Percentiles rank a stretch among this genome's conserved stretches.
These are phyloP conservation scores for Zeus faber DNA, from an alignment of 2,113 vertebrate species.

Conservation along the genomic window DNA sequence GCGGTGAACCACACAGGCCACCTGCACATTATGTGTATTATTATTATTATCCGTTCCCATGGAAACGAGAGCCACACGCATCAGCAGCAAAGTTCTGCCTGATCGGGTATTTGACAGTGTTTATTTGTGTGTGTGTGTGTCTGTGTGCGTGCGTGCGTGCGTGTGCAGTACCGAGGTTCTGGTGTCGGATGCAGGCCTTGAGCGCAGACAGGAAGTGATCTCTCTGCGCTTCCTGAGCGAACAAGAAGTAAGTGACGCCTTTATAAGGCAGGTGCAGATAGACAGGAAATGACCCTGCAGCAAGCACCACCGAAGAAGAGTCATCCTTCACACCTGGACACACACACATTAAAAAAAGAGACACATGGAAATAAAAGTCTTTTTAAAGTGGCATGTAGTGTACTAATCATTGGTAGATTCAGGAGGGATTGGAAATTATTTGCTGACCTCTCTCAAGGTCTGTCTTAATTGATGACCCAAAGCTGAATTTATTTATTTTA, in stretches of 20 bases:
- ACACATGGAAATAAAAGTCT: not conserved
- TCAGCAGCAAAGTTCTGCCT: not conserved
- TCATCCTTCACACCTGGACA: constrained; percentile 77
- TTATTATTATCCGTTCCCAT: constrained; percentile 66
- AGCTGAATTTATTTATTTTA: too few relatives aligned
- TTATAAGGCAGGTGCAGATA: constrained; percentile 83
- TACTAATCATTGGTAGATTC: not conserved
- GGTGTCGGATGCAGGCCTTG: constrained; percentile 81
- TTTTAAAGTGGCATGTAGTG: too few relatives aligned
- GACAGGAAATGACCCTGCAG: constrained; percentile 78
- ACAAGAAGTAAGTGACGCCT: constrained; percentile 82
- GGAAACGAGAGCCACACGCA: constrained; percentile 39
- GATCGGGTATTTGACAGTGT: too few relatives aligned
- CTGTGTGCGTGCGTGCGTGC: not conserved
- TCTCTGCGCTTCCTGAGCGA: constrained; percentile 67
- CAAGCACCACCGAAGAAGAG: constrained; percentile 57
- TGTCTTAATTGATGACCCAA: too few relatives aligned
- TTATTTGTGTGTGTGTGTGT: too few relatives aligned
- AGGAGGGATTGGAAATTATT: too few relatives aligned
- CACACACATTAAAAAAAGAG: constrained; percentile 11
- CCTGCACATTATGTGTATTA: constrained; percentile 50
- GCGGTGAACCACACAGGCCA: constrained; percentile 71
- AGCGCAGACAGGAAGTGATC: constrained; percentile 73
- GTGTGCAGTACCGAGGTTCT: constrained; percentile 77
- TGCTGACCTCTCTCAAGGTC: too few relatives aligned